These are phyloP conservation scores for Syngnathus floridae DNA, from an alignment of 2,113 vertebrate species.

Conservation along the genomic window DNA sequence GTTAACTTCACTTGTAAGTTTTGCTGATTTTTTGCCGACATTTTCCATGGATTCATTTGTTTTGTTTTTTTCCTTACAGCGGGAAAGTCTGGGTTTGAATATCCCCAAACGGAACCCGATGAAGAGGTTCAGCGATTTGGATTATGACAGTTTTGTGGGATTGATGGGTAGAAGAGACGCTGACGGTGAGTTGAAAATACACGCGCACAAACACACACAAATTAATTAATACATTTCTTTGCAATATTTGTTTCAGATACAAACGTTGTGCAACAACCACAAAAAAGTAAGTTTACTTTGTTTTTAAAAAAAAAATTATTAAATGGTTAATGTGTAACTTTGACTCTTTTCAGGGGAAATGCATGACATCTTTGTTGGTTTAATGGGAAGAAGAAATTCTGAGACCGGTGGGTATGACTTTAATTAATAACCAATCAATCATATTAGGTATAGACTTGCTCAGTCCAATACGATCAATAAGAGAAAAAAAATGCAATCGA, in stretches of 20 bases:
- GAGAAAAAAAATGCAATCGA: background rate
- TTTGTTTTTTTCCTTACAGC: background rate
- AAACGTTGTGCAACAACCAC: conserved; percentile 43
- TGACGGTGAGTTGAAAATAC: conserved; percentile 60
- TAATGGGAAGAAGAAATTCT: conserved; percentile 84
- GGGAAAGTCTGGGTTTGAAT: conserved; percentile 60
- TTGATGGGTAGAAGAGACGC: conserved; percentile 75
- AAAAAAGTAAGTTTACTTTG: conserved; percentile 70
- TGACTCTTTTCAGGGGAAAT: conserved; percentile 71
- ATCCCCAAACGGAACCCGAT: conserved; percentile 68
- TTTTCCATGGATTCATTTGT: background rate
- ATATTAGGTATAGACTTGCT: background rate
- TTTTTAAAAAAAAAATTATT: background rate
- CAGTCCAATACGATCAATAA: background rate
- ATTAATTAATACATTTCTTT: background rate
- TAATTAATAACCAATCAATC: background rate
- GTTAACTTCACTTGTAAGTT: conserved; percentile 60
- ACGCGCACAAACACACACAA: too few species aligned
- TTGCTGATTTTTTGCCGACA: background rate
- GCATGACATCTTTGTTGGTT: conserved; percentile 91
- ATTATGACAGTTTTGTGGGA: conserved; percentile 81
- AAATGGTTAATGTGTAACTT: background rate
- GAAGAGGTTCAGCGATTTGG: conserved; percentile 73
- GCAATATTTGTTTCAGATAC: conserved; percentile 36
- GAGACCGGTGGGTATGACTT: conserved; percentile 65